Base-by-base conservation (phyloP, 2,113 vertebrate genomes). In the Ctenomys sociabilis region DNA sequence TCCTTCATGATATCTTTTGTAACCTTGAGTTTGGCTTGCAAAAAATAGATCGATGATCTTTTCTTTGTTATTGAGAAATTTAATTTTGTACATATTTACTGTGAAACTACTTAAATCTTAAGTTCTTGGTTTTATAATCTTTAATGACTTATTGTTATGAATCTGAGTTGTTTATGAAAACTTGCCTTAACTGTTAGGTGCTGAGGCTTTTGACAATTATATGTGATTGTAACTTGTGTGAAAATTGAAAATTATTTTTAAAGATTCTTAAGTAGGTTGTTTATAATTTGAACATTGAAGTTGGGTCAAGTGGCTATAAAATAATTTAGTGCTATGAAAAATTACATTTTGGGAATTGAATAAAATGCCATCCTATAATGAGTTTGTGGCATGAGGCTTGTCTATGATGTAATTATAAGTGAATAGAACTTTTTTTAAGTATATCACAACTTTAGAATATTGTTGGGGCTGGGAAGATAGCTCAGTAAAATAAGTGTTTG, bases 281-380 rank as follows among this genome's bases (percentile, higher is more conserved):
- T 73, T 95, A 26, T 75, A 85, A 75, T 85, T 88, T 57, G 77
- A 86, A 32, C 64, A 80, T 89, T 77, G 11, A 91, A 59, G 35
- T 91, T 87, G 43, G 85, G n/a, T 94, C 30, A 89, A 16, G 64
- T 94, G 43, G 43, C 80, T 92, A 40, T 96, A 95, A 93, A 93
- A 81, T 91, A 54, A 30, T 97, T 96, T 95, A 10, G 45, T 54
- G 81, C 61, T 30, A 19, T 95, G 21, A 85, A 43, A 40, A 49
- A 49, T 59, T 94, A 30, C 93, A 59, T 94, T 95, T 89, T 91
- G 90, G 66, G 80, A 85, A 43, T 89, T 88, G 64, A 52, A 81
- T 93, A 85, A 80, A 85, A 78, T 86, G 43, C 52, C 16, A 73
- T 87, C 83, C 70, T 94, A 3, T 92, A 64, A n/a, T 75, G 45